Evolutionary conservation across 2,888 invertebrate genomes (phyloP).

Genomic region (Andrena bucephala): DNA sequence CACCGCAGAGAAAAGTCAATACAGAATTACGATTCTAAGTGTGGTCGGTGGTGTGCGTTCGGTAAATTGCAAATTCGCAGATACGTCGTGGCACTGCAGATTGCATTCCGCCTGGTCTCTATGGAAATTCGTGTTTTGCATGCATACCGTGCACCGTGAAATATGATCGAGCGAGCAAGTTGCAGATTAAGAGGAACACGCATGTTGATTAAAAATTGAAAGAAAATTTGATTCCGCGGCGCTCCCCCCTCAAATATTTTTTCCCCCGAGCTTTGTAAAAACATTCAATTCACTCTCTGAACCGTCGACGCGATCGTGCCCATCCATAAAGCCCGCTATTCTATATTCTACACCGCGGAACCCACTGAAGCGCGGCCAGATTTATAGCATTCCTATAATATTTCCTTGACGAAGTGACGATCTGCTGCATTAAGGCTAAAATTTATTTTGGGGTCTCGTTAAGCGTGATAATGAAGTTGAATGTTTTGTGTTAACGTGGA

Average conservation of each 20-base stretch:
- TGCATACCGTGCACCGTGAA: constrained; percentile 48
- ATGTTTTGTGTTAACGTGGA: no score
- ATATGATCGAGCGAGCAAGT: constrained; percentile 40
- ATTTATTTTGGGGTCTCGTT: no score
- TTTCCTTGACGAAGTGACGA: not conserved
- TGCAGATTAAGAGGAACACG: constrained; percentile 40
- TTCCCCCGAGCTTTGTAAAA: not conserved
- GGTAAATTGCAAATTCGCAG: constrained; percentile 47
- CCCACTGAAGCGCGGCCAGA: not conserved
- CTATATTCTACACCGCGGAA: not conserved
- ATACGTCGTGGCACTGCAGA: constrained; percentile 37
- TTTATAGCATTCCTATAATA: not conserved
- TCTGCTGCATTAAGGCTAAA: not conserved
- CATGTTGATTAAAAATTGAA: constrained; percentile 33
- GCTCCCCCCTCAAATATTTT: not conserved
- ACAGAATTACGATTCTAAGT: constrained; percentile 34
- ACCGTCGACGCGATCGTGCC: not conserved
- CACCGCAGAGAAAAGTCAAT: not conserved
- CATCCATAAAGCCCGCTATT: not conserved
- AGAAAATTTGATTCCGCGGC: constrained; percentile 16
- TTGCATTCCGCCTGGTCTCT: constrained; percentile 45
- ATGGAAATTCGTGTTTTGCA: constrained; percentile 59
- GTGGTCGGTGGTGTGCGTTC: constrained; percentile 23
- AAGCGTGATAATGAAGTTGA: no score
- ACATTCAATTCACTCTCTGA: constrained; percentile 6